phyloP scores from a whole-genome alignment of 2,888 invertebrate genomes.

The Cheilosia vulpina region DNA sequence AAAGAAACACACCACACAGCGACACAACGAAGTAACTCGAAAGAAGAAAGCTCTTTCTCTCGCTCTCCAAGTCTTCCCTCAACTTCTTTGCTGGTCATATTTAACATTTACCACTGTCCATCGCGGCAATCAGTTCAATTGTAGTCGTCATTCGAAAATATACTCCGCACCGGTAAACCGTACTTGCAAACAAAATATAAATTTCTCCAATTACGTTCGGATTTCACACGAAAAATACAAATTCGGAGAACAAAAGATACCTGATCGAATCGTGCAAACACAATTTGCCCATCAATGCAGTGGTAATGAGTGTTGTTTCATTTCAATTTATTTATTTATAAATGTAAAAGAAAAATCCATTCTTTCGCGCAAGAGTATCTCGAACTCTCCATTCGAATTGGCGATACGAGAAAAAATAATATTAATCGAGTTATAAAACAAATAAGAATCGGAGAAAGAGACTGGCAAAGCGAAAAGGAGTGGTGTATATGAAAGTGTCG shows the following conservation, averaged over 20 bases:
- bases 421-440: slow-evolving; percentile 1
- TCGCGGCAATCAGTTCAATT: slow-evolving; percentile 66
- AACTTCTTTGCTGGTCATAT: slow-evolving; percentile 62
- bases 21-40: slow-evolving; percentile 7
- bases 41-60: slow-evolving; percentile 67
- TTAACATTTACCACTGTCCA: slow-evolving; percentile 68
- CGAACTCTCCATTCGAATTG: slow-evolving; percentile 46
- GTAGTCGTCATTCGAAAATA: slow-evolving; percentile 55
- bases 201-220: slow-evolving; percentile 37
- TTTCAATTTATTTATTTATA: slow-evolving; percentile 1
- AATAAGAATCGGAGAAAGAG: slow-evolving; percentile 31
- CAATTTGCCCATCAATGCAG: slow-evolving; percentile 35
- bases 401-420: slow-evolving; percentile 24
- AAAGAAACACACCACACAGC: not conserved
- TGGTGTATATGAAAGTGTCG: slow-evolving; percentile 65
- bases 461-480: slow-evolving; percentile 20
- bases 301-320: slow-evolving; percentile 38
- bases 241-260: slow-evolving; percentile 17
- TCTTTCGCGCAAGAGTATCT: slow-evolving; percentile 30
- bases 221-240: slow-evolving; percentile 26
- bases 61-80: slow-evolving; percentile 30
- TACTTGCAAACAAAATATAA: slow-evolving; percentile 12
- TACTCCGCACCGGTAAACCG: slow-evolving; percentile 17
- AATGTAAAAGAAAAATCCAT: not conserved
- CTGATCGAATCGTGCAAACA: slow-evolving; percentile 6